These are phyloP conservation scores for Xerus rutilus DNA, from an alignment of 2,797 vertebrate species.

Conservation along the genomic window DNA sequence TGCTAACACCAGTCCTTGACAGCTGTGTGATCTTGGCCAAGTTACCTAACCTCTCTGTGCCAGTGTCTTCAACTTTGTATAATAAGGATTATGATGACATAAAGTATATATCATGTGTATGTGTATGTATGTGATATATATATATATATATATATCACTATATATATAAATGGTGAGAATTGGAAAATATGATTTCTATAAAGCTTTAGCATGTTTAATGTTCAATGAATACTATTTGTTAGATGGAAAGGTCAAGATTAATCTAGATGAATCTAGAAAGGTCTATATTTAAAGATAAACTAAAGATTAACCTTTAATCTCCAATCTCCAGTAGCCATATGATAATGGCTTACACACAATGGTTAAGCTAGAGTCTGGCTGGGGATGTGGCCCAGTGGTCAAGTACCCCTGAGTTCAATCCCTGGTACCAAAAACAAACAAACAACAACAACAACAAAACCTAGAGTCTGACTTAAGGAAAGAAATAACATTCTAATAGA, in stretches of 20 bases:
- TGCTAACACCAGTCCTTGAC: not conserved
- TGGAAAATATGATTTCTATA: not conserved
- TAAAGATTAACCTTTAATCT: too few species aligned
- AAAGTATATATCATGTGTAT: not conserved
- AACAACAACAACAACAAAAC: too few species aligned
- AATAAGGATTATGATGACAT: constrained; percentile 33
- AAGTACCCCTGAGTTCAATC: too few species aligned
- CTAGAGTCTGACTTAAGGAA: not conserved
- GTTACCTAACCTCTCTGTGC: not conserved
- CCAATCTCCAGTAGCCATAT: not conserved
- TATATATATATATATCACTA: too few species aligned
- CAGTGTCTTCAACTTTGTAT: not conserved
- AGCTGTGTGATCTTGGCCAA: not conserved
- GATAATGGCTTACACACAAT: not conserved
- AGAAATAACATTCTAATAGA: constrained; percentile 46
- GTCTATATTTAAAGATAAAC: too few species aligned
- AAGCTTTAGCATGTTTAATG: not conserved
- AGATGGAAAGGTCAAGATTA: not conserved
- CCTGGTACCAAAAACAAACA: too few species aligned
- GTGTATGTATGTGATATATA: too few species aligned
- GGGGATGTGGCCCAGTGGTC: too few species aligned
- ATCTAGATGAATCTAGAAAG: too few species aligned
- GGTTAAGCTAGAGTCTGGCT: not conserved
- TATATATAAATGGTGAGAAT: not conserved
- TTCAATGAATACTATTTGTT: constrained; percentile 23